A percentile compares a stretch with the other conserved stretches of the same genome.
Evolutionary conservation across 2,113 vertebrate species (phyloP).

Genomic region (Myiagra hebetior): DNA sequence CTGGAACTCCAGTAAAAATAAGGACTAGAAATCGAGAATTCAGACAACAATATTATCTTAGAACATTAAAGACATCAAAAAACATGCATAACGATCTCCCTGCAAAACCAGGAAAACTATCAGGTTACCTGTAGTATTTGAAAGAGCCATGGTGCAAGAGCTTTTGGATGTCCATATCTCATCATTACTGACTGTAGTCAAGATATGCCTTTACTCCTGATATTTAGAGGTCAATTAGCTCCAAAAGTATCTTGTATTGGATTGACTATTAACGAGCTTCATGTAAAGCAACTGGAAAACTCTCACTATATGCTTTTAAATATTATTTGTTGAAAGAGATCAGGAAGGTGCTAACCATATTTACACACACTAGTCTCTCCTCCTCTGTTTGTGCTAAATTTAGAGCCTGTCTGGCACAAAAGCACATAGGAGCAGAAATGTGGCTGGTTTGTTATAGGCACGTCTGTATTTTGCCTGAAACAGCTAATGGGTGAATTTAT

Average conservation of each 20-base stretch:
- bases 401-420: neutral
- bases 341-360: neutral
- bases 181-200: neutral
- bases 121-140: neutral
- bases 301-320: neutral
- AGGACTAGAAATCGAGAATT: neutral
- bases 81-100: neutral
- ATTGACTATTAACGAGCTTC: neutral
- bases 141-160: neutral
- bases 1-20: neutral
- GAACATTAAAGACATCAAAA: neutral
- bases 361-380: neutral
- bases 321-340: neutral
- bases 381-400: neutral
- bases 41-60: neutral
- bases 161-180: neutral
- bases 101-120: neutral
- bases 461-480: neutral
- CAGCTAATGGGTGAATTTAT: neutral
- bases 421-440: neutral
- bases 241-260: neutral
- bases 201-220: neutral
- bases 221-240: neutral
- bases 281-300: neutral
- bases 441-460: neutral